phyloP scores from a whole-genome alignment of 1,140 invertebrate genomes.

The Adelges cooleyi region DNA sequence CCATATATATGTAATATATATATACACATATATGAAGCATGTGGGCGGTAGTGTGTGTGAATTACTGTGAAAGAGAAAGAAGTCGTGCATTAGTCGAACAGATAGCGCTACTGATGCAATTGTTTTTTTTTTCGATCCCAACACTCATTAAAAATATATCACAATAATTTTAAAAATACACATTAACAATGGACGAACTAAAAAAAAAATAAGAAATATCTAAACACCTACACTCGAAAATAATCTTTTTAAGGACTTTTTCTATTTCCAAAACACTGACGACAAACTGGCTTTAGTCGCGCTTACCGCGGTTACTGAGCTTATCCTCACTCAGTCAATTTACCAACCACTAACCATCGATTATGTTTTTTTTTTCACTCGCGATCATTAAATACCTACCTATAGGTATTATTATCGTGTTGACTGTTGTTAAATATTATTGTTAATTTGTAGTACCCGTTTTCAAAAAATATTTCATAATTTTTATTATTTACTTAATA shows the following conservation, averaged over 20 bases:
- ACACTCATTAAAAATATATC: not conserved
- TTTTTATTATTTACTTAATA: no score
- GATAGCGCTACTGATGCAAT: not conserved
- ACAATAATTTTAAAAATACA: not conserved
- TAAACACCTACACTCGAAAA: not conserved
- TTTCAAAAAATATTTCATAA: no score
- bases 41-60: no score
- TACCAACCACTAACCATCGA: conserved; percentile 25
- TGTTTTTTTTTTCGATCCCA: not conserved
- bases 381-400: no score
- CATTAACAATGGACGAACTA: not conserved
- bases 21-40: no score
- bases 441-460: no score
- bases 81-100: not conserved
- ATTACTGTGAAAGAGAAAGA: not conserved
- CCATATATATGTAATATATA: no score
- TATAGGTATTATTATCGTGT: no score
- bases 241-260: not conserved
- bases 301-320: not conserved
- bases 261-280: no score
- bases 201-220: not conserved
- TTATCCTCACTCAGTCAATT: not conserved
- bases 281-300: no score
- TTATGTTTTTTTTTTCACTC: not conserved
- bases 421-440: no score